Base-by-base conservation (phyloP, 2,797 vertebrate genomes). In the Catharus ustulatus region DNA sequence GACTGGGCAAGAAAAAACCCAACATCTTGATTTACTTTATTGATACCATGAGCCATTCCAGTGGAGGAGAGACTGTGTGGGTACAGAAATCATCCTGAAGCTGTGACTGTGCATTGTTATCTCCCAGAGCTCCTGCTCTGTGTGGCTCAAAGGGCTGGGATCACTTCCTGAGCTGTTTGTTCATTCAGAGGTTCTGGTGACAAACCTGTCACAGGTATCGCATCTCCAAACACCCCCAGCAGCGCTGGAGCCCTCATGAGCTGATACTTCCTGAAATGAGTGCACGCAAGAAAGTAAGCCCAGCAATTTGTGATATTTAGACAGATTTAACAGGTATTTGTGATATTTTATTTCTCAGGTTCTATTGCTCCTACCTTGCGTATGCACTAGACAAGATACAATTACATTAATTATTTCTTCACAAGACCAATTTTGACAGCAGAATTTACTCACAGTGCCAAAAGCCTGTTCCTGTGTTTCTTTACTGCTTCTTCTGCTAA, bases 401-500 rank as follows among this genome's bases (percentile, higher is more conserved):
- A 19, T 36, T 49, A 42, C 23, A 7, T 87, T 55, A 45, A 67
- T 79, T 82, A 58, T 66, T 82, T 76, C 74, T 84, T 77, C 64
- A 78, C 42, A 29, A 54, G 43, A 30, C 15, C 8, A 9, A 51
- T 84, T 83, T 49, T 94, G 73, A 93, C 48, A 92, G 40, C 27
- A 64, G n/a, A 67, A 36, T 57, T 86, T 82, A 24, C 10, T 87
- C 5, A 1, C 1, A 6, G 36, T 66, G 46, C 72, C 75, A 83
- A 48, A 84, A 88, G 38, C 18, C 64, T 75, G 21, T 23, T 87
- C 40, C 74, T 63, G 38, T 38, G 68, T 69, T 89, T 87, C 72
- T 61, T 72, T 52, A 22, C 38, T 75, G 45, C 55, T 83, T 66
- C 26, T 89, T 87, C 68, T 78, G n/a, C 64, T 86, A 90, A 89